These are phyloP conservation scores for Leucosticte australis DNA, from an alignment of 2,113 vertebrate genomes.

Conservation along the genomic window DNA sequence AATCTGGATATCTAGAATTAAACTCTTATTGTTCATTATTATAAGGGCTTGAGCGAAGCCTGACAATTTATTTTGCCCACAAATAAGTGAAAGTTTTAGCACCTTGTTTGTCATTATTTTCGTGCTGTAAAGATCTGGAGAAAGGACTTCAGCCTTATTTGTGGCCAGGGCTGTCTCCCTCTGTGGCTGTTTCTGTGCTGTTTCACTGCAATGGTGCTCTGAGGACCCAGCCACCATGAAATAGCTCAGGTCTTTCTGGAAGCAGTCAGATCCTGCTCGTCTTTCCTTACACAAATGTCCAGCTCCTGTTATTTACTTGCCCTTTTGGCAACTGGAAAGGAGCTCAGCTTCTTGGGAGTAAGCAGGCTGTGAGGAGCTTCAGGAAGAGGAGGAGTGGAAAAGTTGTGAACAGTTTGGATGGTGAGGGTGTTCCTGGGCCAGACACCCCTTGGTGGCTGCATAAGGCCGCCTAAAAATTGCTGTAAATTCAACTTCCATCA, in stretches of 20 bases:
- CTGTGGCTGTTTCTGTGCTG: neutral
- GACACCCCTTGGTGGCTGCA: neutral
- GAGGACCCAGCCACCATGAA: neutral
- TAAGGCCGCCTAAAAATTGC: neutral
- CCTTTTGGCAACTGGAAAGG: neutral
- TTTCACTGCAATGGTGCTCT: neutral
- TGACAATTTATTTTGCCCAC: neutral
- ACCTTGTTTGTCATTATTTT: neutral
- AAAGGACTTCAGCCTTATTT: neutral
- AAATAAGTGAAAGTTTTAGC: neutral
- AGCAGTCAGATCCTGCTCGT: neutral
- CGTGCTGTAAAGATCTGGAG: neutral
- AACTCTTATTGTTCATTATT: neutral
- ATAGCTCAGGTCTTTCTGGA: neutral
- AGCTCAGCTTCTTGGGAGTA: neutral
- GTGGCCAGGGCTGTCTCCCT: neutral
- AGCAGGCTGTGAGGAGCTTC: neutral
- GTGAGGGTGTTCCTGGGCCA: neutral
- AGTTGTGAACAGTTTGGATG: neutral
- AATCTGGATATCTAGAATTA: neutral
- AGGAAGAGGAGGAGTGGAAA: neutral
- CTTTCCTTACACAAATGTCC: constrained; percentile 33
- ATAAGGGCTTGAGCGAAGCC: neutral
- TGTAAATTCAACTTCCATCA: neutral
- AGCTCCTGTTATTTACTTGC: constrained; percentile 39